Evolutionary conservation across 1,140 invertebrate genomes (phyloP).

Genomic region (Drosophila pallidifrons): DNA sequence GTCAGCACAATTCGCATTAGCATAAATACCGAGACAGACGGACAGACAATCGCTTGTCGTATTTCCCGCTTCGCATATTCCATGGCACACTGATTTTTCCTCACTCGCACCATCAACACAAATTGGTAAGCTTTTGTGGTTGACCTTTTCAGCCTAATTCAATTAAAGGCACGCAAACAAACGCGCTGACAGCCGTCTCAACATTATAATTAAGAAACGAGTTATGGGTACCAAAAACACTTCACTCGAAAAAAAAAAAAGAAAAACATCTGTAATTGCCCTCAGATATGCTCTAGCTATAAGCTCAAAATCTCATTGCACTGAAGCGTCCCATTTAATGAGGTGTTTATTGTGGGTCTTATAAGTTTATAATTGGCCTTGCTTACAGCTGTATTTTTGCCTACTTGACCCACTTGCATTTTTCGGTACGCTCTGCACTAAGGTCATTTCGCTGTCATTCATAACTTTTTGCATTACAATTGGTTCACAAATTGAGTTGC

Average conservation of each 20-base stretch:
- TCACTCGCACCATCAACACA: slow-evolving; percentile 43
- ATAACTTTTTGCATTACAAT: slow-evolving; percentile 10
- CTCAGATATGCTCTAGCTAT: background rate
- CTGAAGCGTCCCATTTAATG: background rate
- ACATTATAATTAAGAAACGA: slow-evolving; percentile 64
- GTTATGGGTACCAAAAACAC: background rate
- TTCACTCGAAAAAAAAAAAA: slow-evolving; percentile 8
- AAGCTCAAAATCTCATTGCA: slow-evolving; percentile 9
- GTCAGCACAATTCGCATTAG: slow-evolving; percentile 52
- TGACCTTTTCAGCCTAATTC: slow-evolving; percentile 73
- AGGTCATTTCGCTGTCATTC: background rate
- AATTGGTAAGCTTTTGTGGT: slow-evolving; percentile 54
- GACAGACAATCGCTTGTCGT: background rate
- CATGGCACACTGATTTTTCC: slow-evolving; percentile 50
- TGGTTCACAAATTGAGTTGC: background rate
- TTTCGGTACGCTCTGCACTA: background rate
- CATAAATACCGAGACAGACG: slow-evolving; percentile 47
- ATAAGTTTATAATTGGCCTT: slow-evolving; percentile 22
- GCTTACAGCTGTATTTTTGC: slow-evolving; percentile 11
- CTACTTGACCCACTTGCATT: slow-evolving; percentile 31
- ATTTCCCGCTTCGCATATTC: slow-evolving; percentile 38
- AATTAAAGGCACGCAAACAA: slow-evolving; percentile 65
- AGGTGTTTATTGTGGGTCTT: slow-evolving; percentile 6
- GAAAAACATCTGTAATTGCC: slow-evolving; percentile 15
- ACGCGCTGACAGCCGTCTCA: slow-evolving; percentile 36